Conservation (phyloP, 2,888 invertebrate species). For the Athetis lepigone region DNA sequence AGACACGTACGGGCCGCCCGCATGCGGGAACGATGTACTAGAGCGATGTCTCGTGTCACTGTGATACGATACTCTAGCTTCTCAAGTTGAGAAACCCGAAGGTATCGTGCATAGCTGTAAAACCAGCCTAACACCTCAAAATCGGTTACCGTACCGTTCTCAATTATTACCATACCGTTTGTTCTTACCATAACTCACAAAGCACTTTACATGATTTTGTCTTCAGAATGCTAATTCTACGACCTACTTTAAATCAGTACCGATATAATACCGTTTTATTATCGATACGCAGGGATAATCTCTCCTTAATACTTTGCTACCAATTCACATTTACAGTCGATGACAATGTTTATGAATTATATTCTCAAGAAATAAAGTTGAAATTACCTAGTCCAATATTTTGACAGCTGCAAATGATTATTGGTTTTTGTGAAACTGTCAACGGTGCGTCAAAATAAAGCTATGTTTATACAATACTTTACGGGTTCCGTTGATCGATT, state of each 20-base stretch:
- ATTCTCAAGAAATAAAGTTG: constrained; percentile 3
- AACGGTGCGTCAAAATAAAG: constrained; percentile 52
- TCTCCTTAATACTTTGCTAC: constrained; percentile 26
- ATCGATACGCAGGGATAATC: constrained; percentile 50
- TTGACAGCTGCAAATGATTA: constrained; percentile 18
- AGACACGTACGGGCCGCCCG: no score
- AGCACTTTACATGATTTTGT: constrained; percentile 61
- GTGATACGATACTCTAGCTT: no score
- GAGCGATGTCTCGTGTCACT: no score
- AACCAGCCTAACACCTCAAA: constrained; percentile 20
- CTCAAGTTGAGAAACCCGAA: no score
- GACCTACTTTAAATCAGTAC: constrained; percentile 58
- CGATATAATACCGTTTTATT: constrained; percentile 55
- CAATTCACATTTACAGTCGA: constrained; percentile 12
- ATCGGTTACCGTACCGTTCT: constrained; percentile 35
- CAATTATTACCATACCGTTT: not conserved
- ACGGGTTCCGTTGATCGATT: constrained; percentile 48
- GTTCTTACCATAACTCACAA: constrained; percentile 47
- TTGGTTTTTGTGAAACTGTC: constrained; percentile 41
- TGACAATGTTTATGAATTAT: not conserved
- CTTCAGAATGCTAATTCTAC: constrained; percentile 47
- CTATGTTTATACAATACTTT: constrained; percentile 50
- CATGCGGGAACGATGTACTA: no score
- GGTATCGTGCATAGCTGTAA: no score
- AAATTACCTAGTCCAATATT: constrained; percentile 17